A percentile compares a stretch with the other conserved stretches of the same genome.
These are phyloP conservation scores for Crocallis elinguaria DNA, from an alignment of 2,888 invertebrate species.

Conservation along the genomic window DNA sequence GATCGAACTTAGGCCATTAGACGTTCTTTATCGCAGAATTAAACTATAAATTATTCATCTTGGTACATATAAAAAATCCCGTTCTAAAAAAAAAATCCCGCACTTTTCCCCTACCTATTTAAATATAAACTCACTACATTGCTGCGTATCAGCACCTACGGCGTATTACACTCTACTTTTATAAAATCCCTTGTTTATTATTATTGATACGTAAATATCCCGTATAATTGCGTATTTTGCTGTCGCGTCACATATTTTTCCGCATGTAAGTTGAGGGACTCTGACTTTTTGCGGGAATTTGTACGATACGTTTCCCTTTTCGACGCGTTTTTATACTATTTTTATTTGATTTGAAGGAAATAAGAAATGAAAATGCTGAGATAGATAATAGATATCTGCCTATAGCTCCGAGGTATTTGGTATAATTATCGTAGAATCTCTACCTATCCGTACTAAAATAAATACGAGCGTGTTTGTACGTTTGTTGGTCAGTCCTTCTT, in stretches of 20 bases:
- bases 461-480: no score
- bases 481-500: no score
- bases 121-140: constrained; percentile 24
- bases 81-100: neutral
- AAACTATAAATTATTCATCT: no score
- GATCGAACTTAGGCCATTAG: no score
- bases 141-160: constrained; percentile 8
- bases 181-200: constrained; percentile 22
- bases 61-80: neutral
- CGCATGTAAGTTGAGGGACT: constrained; percentile 23
- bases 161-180: constrained; percentile 5
- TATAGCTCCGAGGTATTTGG: no score
- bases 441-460: no score
- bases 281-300: constrained; percentile 3
- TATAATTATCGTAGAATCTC: no score
- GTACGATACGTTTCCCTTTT: neutral
- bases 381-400: no score
- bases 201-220: constrained; percentile 23
- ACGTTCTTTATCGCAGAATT: no score
- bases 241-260: constrained; percentile 32
- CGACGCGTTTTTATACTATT: no score
- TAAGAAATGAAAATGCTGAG: no score
- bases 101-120: neutral
- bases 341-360: no score
- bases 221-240: constrained; percentile 16